These are phyloP conservation scores for Aphelocoma californica DNA, from an alignment of 2,797 vertebrate species.

Conservation along the genomic window DNA sequence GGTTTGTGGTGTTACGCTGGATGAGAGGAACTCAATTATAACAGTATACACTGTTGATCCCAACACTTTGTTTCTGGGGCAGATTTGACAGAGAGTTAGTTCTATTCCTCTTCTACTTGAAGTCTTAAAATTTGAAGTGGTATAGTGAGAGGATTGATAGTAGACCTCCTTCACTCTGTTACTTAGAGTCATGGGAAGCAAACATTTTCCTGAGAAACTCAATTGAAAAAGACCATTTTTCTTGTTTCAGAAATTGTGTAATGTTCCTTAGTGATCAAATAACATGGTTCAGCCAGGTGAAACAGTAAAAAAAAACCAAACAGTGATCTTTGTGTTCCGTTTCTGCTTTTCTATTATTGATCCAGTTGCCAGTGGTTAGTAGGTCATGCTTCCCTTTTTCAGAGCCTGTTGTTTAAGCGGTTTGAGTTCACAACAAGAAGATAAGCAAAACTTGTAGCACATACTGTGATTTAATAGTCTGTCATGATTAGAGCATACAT, in stretches of 20 bases:
- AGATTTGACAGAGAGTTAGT: not conserved
- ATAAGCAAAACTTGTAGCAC: not conserved
- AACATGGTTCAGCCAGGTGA: not conserved
- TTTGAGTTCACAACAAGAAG: not conserved
- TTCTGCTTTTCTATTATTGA: not conserved
- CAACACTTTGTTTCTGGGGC: not conserved
- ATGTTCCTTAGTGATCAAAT: not conserved
- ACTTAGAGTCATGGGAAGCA: not conserved
- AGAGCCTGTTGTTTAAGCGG: not conserved
- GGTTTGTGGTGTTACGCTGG: not conserved
- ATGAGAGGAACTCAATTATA: not conserved
- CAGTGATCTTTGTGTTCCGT: not conserved
- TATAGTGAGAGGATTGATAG: not conserved
- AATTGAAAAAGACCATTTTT: not conserved
- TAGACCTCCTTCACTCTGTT: not conserved
- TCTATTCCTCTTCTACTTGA: not conserved
- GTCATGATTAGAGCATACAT: not conserved
- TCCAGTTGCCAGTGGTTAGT: not conserved
- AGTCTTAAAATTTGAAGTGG: not conserved
- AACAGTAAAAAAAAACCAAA: not conserved
- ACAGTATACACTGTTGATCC: not conserved
- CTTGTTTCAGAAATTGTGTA: not conserved
- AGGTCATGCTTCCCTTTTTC: not conserved
- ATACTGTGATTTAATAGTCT: not conserved
- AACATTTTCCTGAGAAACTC: not conserved